Conservation (phyloP, 2,113 vertebrate species). For the Solea solea region DNA sequence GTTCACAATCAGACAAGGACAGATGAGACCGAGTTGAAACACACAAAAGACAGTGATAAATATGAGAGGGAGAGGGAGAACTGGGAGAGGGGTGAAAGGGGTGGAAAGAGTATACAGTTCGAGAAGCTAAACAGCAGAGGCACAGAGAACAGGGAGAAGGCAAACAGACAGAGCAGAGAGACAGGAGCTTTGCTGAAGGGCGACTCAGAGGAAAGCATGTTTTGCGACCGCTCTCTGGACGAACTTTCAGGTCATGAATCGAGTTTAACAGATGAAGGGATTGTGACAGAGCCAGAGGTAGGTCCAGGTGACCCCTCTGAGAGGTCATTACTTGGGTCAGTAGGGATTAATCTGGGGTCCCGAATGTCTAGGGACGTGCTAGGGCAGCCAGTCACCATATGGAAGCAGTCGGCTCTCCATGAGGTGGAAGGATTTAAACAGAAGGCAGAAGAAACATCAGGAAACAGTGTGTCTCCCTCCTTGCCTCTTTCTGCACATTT, state of each 20-base stretch:
- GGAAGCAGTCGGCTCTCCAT: conserved; percentile 81
- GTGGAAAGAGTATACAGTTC: conserved; percentile 64
- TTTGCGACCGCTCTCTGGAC: conserved; percentile 83
- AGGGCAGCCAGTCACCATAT: conserved; percentile 76
- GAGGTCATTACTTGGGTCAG: conserved; percentile 67
- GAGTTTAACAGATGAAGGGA: conserved; percentile 94
- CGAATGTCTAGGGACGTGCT: conserved; percentile 75
- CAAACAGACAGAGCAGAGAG: conserved; percentile 58
- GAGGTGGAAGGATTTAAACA: conserved; percentile 48
- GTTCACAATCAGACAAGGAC: conserved; percentile 36
- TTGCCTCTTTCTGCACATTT: conserved; percentile 30
- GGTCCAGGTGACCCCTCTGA: conserved; percentile 58
- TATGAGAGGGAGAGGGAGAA: conserved; percentile 69
- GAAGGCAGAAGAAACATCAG: conserved; percentile 47
- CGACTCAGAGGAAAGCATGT: conserved; percentile 79
- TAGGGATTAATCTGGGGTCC: conserved; percentile 65
- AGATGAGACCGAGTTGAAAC: conserved; percentile 38
- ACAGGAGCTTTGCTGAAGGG: conserved; percentile 68
- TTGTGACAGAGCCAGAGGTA: conserved; percentile 91
- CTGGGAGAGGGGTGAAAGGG: conserved; percentile 61
- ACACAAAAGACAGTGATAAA: conserved; percentile 68
- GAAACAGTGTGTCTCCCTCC: conserved; percentile 29
- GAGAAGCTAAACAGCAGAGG: conserved; percentile 65
- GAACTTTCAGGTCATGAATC: conserved; percentile 94
- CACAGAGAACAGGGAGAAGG: conserved; percentile 65